Evolutionary conservation across 2,888 invertebrate species (phyloP).

Genomic region (Hipparchia semele): DNA sequence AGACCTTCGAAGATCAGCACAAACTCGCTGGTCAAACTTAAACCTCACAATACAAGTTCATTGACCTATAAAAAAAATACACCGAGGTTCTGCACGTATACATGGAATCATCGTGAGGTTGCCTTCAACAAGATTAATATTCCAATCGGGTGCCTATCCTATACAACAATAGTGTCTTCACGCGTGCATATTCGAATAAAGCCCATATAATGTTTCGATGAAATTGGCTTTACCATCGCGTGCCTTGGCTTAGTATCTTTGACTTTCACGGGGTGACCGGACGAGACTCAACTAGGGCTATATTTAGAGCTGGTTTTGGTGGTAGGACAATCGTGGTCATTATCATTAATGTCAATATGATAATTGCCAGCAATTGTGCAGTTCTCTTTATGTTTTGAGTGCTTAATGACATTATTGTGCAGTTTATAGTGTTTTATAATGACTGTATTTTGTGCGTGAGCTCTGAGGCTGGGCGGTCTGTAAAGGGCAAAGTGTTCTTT

Average conservation of each 20-base stretch:
- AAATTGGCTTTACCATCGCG: constrained; percentile 71
- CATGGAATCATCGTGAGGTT: constrained; percentile 58
- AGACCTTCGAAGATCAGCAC: too few relatives aligned
- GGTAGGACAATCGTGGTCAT: constrained; percentile 14
- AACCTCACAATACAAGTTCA: constrained; percentile 58
- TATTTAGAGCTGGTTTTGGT: constrained; percentile 25
- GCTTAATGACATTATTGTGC: constrained; percentile 33
- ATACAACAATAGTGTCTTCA: constrained; percentile 73
- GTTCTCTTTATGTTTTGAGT: constrained; percentile 10
- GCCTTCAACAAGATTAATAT: constrained; percentile 78
- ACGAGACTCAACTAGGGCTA: constrained; percentile 45
- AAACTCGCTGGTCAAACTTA: constrained; percentile 5
- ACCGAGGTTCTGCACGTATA: constrained; percentile 53
- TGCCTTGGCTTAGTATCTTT: constrained; percentile 68
- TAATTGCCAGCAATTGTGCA: constrained; percentile 15
- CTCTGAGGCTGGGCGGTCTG: neutral
- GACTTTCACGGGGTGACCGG: constrained; percentile 60
- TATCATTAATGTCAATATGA: constrained; percentile 15
- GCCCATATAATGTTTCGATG: constrained; percentile 80
- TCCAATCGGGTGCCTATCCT: constrained; percentile 69
- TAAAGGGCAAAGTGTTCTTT: constrained; percentile 40
- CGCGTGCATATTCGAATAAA: constrained; percentile 81
- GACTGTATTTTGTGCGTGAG: constrained; percentile 41
- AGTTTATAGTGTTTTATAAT: constrained; percentile 39
- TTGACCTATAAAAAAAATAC: constrained; percentile 63